These are phyloP conservation scores for Laupala kohalensis DNA, from an alignment of 1,140 invertebrate genomes.

Conservation along the genomic window DNA sequence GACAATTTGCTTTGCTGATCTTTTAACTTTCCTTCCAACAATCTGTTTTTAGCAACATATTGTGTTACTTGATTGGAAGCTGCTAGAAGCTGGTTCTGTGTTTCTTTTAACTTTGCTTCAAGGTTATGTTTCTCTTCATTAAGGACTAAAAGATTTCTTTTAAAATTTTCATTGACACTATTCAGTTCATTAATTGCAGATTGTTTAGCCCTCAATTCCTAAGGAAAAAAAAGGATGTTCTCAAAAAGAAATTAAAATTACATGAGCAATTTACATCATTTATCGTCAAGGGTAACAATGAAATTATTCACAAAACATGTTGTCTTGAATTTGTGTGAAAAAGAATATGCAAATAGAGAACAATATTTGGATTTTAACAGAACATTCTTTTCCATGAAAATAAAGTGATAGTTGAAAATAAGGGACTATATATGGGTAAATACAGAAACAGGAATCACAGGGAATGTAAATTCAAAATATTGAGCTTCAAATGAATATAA, in stretches of 20 bases:
- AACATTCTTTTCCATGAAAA: no score
- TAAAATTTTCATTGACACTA: neutral
- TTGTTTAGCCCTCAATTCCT: constrained; percentile 25
- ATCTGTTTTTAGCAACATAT: neutral
- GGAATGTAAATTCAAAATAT: no score
- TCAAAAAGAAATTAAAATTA: neutral
- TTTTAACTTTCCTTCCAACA: neutral
- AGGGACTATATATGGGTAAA: no score
- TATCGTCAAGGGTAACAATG: neutral
- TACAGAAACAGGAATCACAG: no score
- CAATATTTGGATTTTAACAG: neutral
- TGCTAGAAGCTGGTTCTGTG: neutral
- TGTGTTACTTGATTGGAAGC: neutral
- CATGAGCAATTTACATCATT: neutral
- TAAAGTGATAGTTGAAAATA: no score
- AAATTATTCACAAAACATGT: neutral
- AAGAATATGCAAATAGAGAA: neutral
- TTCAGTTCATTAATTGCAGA: constrained; percentile 21
- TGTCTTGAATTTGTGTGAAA: neutral
- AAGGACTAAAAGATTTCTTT: neutral
- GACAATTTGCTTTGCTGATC: neutral
- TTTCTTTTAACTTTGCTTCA: neutral
- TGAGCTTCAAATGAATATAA: no score
- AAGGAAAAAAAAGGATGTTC: constrained; percentile 5
- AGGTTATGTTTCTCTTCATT: neutral